phyloP scores from a whole-genome alignment of 2,113 vertebrate species.

The Argyrosomus japonicus region DNA sequence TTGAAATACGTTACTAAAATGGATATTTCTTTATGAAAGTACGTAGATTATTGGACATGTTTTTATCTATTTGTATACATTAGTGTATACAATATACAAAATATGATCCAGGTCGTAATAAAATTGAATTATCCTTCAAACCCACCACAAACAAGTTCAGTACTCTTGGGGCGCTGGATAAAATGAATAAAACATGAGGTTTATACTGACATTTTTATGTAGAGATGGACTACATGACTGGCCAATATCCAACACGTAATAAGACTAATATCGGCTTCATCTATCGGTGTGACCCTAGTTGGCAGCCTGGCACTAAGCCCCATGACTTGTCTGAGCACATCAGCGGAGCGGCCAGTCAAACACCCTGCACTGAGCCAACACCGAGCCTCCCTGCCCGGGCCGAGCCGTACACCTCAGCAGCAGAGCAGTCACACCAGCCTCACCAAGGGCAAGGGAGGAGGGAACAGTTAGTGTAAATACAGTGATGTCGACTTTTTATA shows the following conservation, averaged over 20 bases:
- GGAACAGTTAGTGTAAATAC: conserved; percentile 2
- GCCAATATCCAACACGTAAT: not conserved
- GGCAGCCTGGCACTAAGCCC: conserved; percentile 40
- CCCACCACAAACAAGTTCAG: not conserved
- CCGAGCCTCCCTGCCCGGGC: conserved; percentile 13
- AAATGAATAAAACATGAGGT: not conserved
- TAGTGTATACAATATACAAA: not conserved
- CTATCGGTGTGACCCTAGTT: conserved; percentile 20
- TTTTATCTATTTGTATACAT: not conserved
- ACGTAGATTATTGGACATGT: not conserved
- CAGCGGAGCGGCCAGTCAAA: conserved; percentile 71
- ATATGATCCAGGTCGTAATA: not conserved
- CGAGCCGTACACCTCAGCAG: conserved; percentile 43
- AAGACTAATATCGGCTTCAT: conserved; percentile 15
- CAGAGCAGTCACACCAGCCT: conserved; percentile 55
- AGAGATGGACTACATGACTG: not conserved
- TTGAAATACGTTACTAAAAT: not conserved
- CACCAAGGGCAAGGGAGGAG: conserved; percentile 67
- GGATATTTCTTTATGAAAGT: not conserved
- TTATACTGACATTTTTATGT: not conserved
- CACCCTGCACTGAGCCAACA: conserved; percentile 38
- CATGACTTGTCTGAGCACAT: conserved; percentile 74
- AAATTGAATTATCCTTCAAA: not conserved
- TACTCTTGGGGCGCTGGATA: not conserved
- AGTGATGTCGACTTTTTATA: not conserved